Conservation (phyloP, 2,113 vertebrate genomes). For the Chaetodon auriga region DNA sequence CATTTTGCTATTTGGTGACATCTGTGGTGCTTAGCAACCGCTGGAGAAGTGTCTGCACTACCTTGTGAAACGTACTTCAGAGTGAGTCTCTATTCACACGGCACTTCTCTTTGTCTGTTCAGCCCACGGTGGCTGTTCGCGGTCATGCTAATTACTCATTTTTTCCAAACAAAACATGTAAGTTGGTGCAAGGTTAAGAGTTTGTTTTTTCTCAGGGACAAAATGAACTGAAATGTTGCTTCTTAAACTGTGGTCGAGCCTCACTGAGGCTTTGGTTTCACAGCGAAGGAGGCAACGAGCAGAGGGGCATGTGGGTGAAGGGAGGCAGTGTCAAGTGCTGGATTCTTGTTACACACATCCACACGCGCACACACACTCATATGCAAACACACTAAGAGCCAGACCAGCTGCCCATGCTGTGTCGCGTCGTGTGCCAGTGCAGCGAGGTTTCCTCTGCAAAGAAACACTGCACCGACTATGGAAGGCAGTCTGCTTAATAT, state of each 20-base stretch:
- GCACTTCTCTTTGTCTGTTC: background rate
- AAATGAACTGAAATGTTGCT: constrained; percentile 20
- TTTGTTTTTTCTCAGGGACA: constrained; percentile 19
- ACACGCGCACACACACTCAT: constrained; percentile 6
- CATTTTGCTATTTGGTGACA: background rate
- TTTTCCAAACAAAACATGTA: background rate
- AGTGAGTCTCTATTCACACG: background rate
- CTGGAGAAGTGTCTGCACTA: background rate
- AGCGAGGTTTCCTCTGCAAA: constrained; percentile 61
- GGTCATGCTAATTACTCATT: constrained; percentile 10
- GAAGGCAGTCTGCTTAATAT: constrained; percentile 72
- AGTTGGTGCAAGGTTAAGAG: background rate
- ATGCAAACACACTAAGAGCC: constrained; percentile 19
- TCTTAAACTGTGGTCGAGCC: background rate
- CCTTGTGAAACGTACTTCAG: background rate
- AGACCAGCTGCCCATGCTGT: constrained; percentile 42
- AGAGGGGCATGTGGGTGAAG: constrained; percentile 4
- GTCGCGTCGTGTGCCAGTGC: constrained; percentile 63
- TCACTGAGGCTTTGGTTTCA: constrained; percentile 31
- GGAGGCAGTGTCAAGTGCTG: constrained; percentile 43
- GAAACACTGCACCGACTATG: constrained; percentile 35
- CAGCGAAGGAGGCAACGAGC: constrained; percentile 13
- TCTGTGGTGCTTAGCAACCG: background rate
- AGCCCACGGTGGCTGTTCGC: background rate
- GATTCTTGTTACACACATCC: constrained; percentile 9